Percentiles rank a stretch among this genome's conserved stretches.
Evolutionary conservation across 2,888 invertebrate species (phyloP).

Genomic region (Candidula unifasciata): DNA sequence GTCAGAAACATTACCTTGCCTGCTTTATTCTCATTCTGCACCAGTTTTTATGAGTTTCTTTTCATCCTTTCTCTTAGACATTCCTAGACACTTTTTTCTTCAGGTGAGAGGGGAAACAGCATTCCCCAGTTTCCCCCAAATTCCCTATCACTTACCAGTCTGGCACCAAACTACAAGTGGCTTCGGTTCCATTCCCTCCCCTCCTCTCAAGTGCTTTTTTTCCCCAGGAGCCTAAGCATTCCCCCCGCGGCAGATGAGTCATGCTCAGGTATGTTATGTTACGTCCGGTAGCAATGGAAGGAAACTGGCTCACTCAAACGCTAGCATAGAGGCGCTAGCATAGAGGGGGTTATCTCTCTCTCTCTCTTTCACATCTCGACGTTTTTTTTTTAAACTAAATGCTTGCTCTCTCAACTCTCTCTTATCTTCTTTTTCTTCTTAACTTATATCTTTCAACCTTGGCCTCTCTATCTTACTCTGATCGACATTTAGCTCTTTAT

Average conservation of each 20-base stretch:
- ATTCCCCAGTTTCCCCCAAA: not conserved
- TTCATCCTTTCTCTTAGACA: not conserved
- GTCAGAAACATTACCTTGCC: not conserved
- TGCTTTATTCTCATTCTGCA: not conserved
- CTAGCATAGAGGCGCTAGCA: not conserved
- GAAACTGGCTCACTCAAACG: constrained; percentile 27
- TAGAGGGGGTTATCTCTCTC: not conserved
- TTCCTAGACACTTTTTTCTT: not conserved
- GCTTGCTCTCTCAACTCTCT: no score
- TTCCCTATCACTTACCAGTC: not conserved
- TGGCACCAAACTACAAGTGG: constrained; percentile 35
- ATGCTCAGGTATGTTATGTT: constrained; percentile 36
- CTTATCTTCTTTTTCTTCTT: no score
- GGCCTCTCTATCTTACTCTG: no score
- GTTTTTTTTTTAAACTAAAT: no score
- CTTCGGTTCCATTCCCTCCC: not conserved
- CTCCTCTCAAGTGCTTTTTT: not conserved
- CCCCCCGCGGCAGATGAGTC: no score
- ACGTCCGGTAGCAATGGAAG: not conserved
- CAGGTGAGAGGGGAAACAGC: no score
- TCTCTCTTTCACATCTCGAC: not conserved
- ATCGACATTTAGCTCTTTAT: no score
- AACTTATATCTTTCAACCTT: no score
- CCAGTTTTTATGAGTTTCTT: not conserved
- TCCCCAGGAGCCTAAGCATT: not conserved